Evolutionary conservation across 2,888 invertebrate genomes (phyloP), one percentile per base, ranked within the genome.

Genomic region (Prosopocoilus inquinatus): DNA sequence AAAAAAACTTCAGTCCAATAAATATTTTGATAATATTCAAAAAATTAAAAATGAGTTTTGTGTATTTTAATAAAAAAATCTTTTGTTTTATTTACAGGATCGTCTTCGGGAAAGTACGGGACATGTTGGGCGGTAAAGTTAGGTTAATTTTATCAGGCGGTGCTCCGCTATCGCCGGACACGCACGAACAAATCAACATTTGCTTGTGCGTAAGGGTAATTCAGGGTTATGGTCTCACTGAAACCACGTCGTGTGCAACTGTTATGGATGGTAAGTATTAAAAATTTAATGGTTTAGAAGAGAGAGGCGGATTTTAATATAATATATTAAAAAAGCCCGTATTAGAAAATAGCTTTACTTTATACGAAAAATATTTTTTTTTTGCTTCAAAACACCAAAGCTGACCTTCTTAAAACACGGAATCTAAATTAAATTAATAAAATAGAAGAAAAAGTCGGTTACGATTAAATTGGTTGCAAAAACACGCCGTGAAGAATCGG

Each of bases 161-260:
- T 57, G 98, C 99, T 15, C 98, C 98, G 0, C 81, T 99, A 13
- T 91, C 95, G 4, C 89, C 94, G 1, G 96, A 97, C 75, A 97
- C 97, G 9, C 97, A 98, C 76, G 86, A 91, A 73, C 96, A 96
- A 80, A 90, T 94, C 68, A 89, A 91, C 75, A 85, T 91, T 58
- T 96, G 96, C 74, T 83, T 98, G 61, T 96, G 96, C 76, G 88
- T 91, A 59, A 89, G 89, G 59, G 87, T 99, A 41, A 86, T 91
- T 55, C 94, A 94, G 73, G 98, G 97, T 48, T 98, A 98, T 79
- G 98, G 98, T 1, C 85, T 98, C 59, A 99, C 98, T 0, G 98
- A 99, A 83, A 96, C 97, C 11, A 91, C 93, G 64, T 96, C 96
- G 1, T 93, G 93, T 70, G 96, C 96, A 49, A 87, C 90, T 57